A percentile compares a stretch with the other conserved stretches of the same genome.
Conservation (phyloP, 2,888 invertebrate species). For the Vandiemenella viatica region DNA sequence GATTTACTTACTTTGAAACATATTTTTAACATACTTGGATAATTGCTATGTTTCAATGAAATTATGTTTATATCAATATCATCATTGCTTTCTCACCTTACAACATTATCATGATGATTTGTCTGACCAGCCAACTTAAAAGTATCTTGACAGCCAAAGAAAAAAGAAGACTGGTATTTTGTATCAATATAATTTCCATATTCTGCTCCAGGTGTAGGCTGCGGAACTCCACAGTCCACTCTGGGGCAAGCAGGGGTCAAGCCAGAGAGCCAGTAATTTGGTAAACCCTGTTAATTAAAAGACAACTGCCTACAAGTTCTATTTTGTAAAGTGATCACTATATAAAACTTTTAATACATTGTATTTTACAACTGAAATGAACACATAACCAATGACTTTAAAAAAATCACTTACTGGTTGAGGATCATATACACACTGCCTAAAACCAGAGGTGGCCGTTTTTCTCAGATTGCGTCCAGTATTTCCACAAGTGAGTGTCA, state of each 20-base stretch:
- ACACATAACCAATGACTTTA: too few relatives aligned
- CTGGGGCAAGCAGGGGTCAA: conserved; percentile 72
- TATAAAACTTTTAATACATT: too few relatives aligned
- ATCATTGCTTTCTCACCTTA: conserved; percentile 30
- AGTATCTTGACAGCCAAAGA: conserved; percentile 91
- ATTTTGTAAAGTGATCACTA: conserved; percentile 1
- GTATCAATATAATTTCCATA: conserved; percentile 81
- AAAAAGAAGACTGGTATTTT: conserved; percentile 83
- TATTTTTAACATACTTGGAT: too few relatives aligned
- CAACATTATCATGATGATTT: conserved; percentile 78
- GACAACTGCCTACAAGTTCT: too few relatives aligned
- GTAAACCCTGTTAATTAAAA: conserved; percentile 45
- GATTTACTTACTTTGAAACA: too few relatives aligned
- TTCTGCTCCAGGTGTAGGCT: conserved; percentile 84
- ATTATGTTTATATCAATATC: too few relatives aligned
- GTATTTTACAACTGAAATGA: too few relatives aligned
- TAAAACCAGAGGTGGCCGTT: conserved; percentile 68
- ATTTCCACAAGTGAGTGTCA: conserved; percentile 66
- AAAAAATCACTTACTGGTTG: conserved; percentile 53
- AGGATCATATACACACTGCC: conserved; percentile 93
- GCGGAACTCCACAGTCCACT: conserved; percentile 80
- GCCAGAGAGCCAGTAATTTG: conserved; percentile 84
- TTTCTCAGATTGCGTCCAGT: conserved; percentile 63
- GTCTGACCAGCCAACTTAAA: conserved; percentile 89
- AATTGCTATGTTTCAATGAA: too few relatives aligned